Percentiles rank a stretch among this genome's conserved stretches.
These are phyloP conservation scores for Rostratula benghalensis DNA, from an alignment of 2,113 vertebrate species.

Conservation along the genomic window DNA sequence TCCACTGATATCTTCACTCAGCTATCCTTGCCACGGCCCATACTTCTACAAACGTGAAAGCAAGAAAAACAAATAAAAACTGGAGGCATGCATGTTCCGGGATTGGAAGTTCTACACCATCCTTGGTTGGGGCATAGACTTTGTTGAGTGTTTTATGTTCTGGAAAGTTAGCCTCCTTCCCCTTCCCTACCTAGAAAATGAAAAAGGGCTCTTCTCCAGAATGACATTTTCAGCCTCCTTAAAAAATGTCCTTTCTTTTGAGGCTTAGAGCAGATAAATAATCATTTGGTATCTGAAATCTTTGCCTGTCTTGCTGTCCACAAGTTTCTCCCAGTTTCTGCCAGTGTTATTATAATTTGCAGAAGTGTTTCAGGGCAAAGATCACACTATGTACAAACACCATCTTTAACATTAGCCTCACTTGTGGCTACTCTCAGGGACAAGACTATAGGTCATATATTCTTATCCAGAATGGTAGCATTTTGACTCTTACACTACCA, in stretches of 20 bases:
- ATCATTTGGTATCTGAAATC: not conserved
- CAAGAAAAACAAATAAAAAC: not conserved
- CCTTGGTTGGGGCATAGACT: not conserved
- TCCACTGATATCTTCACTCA: too few species aligned
- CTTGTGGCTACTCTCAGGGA: not conserved
- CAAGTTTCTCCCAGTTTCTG: not conserved
- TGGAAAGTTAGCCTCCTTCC: not conserved
- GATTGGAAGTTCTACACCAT: not conserved
- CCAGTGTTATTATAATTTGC: not conserved
- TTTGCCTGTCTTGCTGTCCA: not conserved
- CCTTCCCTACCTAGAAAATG: not conserved
- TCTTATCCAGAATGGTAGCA: not conserved
- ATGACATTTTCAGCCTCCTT: not conserved
- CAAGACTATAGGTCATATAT: fast-evolving
- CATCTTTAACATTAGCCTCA: not conserved
- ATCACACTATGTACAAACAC: fast-evolving
- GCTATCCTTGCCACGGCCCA: too few species aligned
- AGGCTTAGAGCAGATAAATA: not conserved
- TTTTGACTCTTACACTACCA: not conserved
- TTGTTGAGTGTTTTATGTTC: not conserved
- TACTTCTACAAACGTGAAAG: not conserved
- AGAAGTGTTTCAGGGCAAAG: not conserved
- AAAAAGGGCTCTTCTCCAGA: not conserved
- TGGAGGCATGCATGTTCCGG: not conserved
- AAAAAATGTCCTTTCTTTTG: not conserved